phyloP scores from a whole-genome alignment of 2,113 vertebrate genomes.

The Carlito syrichta region DNA sequence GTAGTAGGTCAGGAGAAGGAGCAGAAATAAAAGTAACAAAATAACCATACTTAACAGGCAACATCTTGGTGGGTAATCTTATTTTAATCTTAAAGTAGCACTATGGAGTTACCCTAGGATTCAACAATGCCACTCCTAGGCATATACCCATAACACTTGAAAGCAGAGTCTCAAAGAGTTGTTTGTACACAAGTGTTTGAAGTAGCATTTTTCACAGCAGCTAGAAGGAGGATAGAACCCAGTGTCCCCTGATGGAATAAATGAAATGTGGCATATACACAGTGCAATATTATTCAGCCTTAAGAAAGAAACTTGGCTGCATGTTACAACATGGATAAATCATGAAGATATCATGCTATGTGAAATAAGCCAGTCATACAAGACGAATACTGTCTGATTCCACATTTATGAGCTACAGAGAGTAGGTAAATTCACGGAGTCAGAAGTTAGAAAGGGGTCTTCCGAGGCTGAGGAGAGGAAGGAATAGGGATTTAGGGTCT shows the following conservation, averaged over 20 bases:
- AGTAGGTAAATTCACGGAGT: not conserved
- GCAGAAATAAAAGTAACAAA: accelerated
- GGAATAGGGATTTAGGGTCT: not conserved
- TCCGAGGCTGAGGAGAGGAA: accelerated
- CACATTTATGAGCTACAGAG: no score
- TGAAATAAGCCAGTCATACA: not conserved
- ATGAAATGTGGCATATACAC: not conserved
- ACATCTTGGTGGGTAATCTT: not conserved
- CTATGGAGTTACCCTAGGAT: not conserved
- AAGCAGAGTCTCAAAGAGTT: not conserved
- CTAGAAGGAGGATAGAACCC: not conserved
- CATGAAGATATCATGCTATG: no score
- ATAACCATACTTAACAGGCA: no score
- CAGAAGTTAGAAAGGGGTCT: no score
- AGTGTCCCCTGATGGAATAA: not conserved
- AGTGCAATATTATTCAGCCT: not conserved
- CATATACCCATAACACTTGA: not conserved
- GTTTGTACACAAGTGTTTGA: no score
- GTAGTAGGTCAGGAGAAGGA: not conserved
- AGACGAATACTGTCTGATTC: no score
- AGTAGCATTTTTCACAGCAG: not conserved
- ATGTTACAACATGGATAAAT: no score
- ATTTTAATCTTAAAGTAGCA: not conserved
- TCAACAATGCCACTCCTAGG: no score
- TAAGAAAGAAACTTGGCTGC: not conserved